Evolutionary conservation across 2,888 invertebrate species (phyloP), one percentile per base, ranked within the genome.

Genomic region (Synergus itoensis): DNA sequence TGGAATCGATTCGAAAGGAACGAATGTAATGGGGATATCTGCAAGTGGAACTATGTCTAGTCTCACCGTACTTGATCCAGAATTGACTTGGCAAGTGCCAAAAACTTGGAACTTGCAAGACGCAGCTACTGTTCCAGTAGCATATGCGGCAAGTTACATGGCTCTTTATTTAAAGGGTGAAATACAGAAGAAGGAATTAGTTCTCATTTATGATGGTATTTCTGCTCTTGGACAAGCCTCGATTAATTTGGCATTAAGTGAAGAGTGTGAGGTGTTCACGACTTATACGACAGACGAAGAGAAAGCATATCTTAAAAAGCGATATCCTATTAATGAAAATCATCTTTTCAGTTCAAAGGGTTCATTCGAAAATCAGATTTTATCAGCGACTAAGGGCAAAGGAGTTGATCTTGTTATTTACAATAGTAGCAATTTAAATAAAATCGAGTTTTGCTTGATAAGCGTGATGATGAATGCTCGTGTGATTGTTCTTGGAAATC

Each of bases 321-420:
- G 81, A 48, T 95, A 94, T 88, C 94, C 95, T 1, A 86, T 93
- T n/a, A 88, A 90, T 5, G 94, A 94, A 63, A 87, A 91, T 64
- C 94, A 96, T 89, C 97, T 98, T 89, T 64, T 76, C 4, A 57
- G 77, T n/a, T 18, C 11, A 73, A 43, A 4, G 36, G 18, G 92
- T 97, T 98, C 96, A 0, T 99, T 99, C 11, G 94, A 87, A 96
- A 97, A 90, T 94, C 95, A 0, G 96, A 98, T 0, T 78, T 93
- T 96, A 84, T 93, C 93, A 64, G 90, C 88, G 36, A 94, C 93
- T 0, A 88, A 91, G 53, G 94, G 94, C 12, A 90, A 91, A 86
- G 94, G 94, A 77, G 94, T 94, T 4, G 93, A 95, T 87, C 92
- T 98, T 79, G 96, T 99, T 0, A 93, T 99, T 21, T 64, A 81